Evolutionary conservation across 1,140 invertebrate species (phyloP).

Genomic region (Vanessa tameamea): DNA sequence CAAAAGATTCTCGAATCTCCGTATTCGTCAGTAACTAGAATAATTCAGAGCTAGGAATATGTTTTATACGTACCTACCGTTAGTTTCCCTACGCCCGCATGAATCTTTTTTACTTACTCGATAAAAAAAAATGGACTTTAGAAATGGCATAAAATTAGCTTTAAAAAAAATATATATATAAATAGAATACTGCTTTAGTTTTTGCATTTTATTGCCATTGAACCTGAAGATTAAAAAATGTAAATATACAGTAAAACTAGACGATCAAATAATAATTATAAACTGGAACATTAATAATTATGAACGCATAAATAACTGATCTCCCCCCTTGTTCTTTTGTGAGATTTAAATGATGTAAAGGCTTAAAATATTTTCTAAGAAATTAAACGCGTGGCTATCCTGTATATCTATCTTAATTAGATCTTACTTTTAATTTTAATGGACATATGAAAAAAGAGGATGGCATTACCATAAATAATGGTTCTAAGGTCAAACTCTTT

Average conservation of each 20-base stretch:
- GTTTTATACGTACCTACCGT: constrained; percentile 2
- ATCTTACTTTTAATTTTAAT: not conserved
- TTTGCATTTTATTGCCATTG: no score
- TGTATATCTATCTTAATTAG: no score
- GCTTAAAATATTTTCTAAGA: no score
- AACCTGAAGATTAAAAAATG: no score
- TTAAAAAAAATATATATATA: no score
- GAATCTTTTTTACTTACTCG: not conserved
- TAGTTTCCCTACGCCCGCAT: constrained; percentile 4
- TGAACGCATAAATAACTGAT: not conserved
- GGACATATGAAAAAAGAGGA: not conserved
- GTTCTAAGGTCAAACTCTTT: constrained; percentile 8
- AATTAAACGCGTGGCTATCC: no score
- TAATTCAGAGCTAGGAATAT: not conserved
- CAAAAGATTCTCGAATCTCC: not conserved
- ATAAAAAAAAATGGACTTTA: not conserved
- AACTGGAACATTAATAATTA: not conserved
- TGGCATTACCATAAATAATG: not conserved
- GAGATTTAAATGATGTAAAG: no score
- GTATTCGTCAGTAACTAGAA: not conserved
- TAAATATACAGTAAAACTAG: no score
- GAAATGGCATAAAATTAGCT: not conserved
- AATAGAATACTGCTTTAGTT: no score
- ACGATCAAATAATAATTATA: no score
- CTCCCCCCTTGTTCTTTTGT: no score